phyloP scores from a whole-genome alignment of 2,113 vertebrate genomes.

The Tinamus guttatus region DNA sequence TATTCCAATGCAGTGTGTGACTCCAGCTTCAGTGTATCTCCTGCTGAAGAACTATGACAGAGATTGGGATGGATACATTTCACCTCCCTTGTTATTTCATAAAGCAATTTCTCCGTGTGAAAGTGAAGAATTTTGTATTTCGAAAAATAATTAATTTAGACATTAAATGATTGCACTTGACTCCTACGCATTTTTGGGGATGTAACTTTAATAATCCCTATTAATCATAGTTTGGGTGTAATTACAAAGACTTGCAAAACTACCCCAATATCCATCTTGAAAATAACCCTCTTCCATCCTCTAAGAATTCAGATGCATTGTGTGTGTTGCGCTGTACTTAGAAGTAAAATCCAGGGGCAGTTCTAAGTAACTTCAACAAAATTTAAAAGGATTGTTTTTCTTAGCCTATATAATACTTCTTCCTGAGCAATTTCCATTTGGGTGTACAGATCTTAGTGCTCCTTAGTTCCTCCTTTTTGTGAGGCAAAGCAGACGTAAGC shows the following conservation, averaged over 20 bases:
- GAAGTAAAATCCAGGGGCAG: neutral
- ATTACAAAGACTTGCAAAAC: neutral
- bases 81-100: neutral
- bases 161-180: neutral
- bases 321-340: neutral
- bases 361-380: neutral
- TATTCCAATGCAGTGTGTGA: fast-evolving
- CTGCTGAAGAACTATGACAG: neutral
- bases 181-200: neutral
- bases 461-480: neutral
- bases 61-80: neutral
- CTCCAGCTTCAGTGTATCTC: fast-evolving
- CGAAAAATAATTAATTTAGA: neutral
- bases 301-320: neutral
- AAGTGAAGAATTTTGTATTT: neutral
- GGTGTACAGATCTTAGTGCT: neutral
- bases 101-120: neutral
- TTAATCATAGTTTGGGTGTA: neutral
- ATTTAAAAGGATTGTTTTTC: neutral
- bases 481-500: neutral
- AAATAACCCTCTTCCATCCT: neutral
- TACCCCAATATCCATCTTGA: neutral
- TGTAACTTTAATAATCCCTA: neutral
- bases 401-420: neutral
- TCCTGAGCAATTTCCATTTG: neutral